Evolutionary conservation across 2,888 invertebrate species (phyloP), one percentile per base, ranked within the genome.

Genomic region (Xestia c-nigrum): DNA sequence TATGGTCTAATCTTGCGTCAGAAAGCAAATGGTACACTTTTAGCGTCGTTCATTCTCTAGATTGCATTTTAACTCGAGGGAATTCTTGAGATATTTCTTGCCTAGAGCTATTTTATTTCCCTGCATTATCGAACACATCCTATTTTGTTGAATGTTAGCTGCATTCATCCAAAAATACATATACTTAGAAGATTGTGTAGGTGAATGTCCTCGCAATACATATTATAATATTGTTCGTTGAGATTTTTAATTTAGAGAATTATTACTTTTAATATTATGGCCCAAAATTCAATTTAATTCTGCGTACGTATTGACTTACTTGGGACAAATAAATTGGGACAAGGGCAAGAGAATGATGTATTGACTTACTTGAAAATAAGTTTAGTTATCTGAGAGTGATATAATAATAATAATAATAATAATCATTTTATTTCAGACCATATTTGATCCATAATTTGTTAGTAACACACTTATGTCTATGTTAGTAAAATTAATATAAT

Each of bases 61-160:
- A 83, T 83, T 83, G 73, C 85, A 76, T 80, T 80, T 85, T 68
- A 81, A 71, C 73, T 73, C 67, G 0, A 12, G 70, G 64, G 73
- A 80, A 65, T 71, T 75, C 75, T 73, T 55, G 64, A 72, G 55
- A 83, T 80, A 85, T 83, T 73, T 67, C 50, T 67, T 52, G 55
- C 72, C 63, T 68, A 52, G n/a, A 55, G 3, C 63, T 78, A 70
- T 68, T 73, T 74, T 55, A 67, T 59, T 63, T 59, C 52, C 19
- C 16, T 40, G 70, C 55, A 43, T 52, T 74, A 59, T 84, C 59
- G 68, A 80, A 69, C 55, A 68, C 19, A 78, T 65, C 19, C 43
- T 68, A 74, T 80, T 74, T 57, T 24, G 12, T 65, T 65, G 19
- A 71, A 79, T 64, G 78, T 40, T 67, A 40, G 47, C n/a, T n/a